A percentile compares a stretch with the other conserved stretches of the same genome.
Conservation (phyloP, 2,797 vertebrate genomes). For the Gephyroberyx darwinii region DNA sequence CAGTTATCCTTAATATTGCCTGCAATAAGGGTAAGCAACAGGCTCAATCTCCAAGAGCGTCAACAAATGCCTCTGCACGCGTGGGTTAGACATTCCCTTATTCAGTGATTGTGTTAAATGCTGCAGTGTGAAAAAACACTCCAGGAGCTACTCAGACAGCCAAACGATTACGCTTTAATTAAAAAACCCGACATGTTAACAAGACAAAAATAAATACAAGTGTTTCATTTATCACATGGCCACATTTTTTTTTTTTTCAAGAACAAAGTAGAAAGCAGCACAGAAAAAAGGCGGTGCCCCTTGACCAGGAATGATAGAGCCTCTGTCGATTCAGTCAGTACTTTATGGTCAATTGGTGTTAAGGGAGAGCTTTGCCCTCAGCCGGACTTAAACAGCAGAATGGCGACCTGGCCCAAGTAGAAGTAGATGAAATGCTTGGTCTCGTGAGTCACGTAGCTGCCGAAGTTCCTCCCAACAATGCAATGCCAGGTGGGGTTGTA, state of each 20-base stretch:
- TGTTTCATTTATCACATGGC: conserved; percentile 82
- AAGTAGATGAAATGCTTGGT: conserved; percentile 99
- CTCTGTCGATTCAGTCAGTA: conserved; percentile 86
- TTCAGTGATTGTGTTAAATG: not conserved
- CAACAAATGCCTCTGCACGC: too few species aligned
- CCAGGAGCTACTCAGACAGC: conserved; percentile 60
- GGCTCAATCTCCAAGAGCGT: too few species aligned
- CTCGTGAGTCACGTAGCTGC: conserved; percentile 97
- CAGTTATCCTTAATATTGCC: too few species aligned
- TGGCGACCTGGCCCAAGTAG: conserved; percentile 98
- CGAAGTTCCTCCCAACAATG: conserved; percentile 97
- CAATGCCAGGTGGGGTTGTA: conserved; percentile 99
- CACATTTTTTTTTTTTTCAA: conserved; percentile 64
- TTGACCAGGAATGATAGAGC: conserved; percentile 86
- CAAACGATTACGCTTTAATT: conserved; percentile 79
- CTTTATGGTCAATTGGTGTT: conserved; percentile 70
- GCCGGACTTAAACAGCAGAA: conserved; percentile 96
- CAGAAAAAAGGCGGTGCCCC: conserved; percentile 83
- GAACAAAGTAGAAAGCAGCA: conserved; percentile 85
- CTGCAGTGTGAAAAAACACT: conserved; percentile 49
- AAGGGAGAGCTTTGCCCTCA: conserved; percentile 72
- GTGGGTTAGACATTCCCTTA: not conserved
- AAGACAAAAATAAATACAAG: conserved; percentile 94
- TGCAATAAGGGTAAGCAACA: too few species aligned
- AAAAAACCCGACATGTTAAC: conserved; percentile 79